Evolutionary conservation across 2,797 vertebrate species (phyloP).

Genomic region (Clarias fuscus): DNA sequence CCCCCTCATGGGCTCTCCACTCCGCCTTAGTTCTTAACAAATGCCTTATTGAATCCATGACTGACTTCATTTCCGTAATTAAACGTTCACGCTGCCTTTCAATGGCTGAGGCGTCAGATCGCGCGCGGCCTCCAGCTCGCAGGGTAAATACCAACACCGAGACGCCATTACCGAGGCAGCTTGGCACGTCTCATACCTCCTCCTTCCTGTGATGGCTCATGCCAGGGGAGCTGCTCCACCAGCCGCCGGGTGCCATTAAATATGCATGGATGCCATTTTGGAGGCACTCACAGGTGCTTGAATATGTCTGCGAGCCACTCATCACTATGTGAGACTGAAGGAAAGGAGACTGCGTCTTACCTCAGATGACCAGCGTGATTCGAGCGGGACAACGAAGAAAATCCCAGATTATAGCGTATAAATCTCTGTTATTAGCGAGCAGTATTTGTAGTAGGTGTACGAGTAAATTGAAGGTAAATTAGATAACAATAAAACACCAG

Average conservation of each 20-base stretch:
- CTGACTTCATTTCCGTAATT: conserved; percentile 74
- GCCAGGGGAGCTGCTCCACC: conserved; percentile 20
- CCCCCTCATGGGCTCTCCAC: conserved; percentile 51
- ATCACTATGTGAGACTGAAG: conserved; percentile 20
- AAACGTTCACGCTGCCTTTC: conserved; percentile 59
- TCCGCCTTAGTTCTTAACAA: conserved; percentile 64
- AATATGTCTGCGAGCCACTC: conserved; percentile 31
- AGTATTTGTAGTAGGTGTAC: no score
- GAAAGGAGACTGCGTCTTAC: neutral
- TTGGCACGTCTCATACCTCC: conserved; percentile 30
- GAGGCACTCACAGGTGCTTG: conserved; percentile 37
- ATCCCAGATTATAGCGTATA: neutral
- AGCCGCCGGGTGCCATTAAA: conserved; percentile 52
- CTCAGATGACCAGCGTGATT: neutral
- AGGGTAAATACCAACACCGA: conserved; percentile 52
- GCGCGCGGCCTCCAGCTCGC: conserved; percentile 39
- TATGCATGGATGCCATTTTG: conserved; percentile 59
- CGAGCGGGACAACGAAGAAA: neutral
- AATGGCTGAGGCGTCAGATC: conserved; percentile 57
- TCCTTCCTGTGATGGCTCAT: conserved; percentile 21
- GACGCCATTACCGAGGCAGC: conserved; percentile 13
- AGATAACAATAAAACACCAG: neutral
- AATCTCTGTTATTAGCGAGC: neutral
- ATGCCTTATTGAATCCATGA: conserved; percentile 71
- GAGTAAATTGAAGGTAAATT: neutral